phyloP scores from a whole-genome alignment of 2,113 vertebrate genomes.

The Globicephala melas region DNA sequence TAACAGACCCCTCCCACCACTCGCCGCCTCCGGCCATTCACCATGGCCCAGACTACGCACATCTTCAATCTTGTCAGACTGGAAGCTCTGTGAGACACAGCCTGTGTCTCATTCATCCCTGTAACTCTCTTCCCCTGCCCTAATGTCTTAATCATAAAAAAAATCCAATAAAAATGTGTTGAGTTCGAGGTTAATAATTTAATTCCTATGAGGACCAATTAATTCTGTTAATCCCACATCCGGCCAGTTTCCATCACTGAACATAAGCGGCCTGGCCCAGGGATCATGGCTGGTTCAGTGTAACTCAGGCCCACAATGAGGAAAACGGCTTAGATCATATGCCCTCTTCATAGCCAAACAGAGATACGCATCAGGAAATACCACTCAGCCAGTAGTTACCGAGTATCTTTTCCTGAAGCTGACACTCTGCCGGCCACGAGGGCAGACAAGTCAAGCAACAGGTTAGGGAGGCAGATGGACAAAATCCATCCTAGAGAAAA shows the following conservation, averaged over 20 bases:
- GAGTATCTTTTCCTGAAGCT: neutral
- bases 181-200: neutral
- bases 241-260: neutral
- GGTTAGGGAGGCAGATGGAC: neutral
- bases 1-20: accelerated
- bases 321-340: neutral
- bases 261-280: neutral
- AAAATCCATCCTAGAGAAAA: neutral
- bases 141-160: neutral
- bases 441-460: neutral
- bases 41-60: too few relatives aligned
- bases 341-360: neutral
- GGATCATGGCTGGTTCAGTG: neutral
- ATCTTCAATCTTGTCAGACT: neutral
- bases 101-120: neutral
- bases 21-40: neutral
- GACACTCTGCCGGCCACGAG: neutral
- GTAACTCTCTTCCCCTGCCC: neutral
- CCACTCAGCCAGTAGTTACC: too few relatives aligned
- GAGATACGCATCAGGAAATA: neutral
- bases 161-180: constrained; percentile 8
- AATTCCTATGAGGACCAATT: neutral
- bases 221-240: neutral
- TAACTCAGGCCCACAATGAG: neutral
- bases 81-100: neutral